phyloP scores from a whole-genome alignment of 1,140 invertebrate genomes.

The Drosophila santomea region DNA sequence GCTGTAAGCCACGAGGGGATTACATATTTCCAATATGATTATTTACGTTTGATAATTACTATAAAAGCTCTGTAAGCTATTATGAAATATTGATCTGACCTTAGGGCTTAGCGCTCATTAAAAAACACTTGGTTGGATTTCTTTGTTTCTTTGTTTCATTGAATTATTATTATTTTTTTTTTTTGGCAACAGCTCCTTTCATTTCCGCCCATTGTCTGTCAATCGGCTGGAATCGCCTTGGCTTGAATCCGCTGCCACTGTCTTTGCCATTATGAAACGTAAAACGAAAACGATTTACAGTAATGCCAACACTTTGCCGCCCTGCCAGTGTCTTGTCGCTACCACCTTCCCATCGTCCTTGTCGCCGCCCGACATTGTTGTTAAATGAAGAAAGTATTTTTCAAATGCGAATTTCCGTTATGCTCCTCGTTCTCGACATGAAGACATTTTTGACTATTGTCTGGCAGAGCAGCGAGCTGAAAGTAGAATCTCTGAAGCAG shows the following conservation, averaged over 20 bases:
- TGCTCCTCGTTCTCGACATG: constrained; percentile 76
- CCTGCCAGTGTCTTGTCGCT: constrained; percentile 30
- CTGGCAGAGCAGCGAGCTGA: constrained; percentile 44
- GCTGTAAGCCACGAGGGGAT: constrained; percentile 8
- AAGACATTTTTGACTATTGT: constrained; percentile 83
- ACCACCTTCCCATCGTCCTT: neutral
- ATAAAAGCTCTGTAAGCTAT: neutral
- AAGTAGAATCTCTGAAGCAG: constrained; percentile 45
- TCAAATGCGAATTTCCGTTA: constrained; percentile 83
- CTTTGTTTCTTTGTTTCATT: constrained; percentile 11
- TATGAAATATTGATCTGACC: constrained; percentile 30
- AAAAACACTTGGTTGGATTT: constrained; percentile 24
- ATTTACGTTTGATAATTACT: constrained; percentile 26
- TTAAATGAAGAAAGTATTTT: constrained; percentile 83
- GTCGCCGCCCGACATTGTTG: constrained; percentile 68
- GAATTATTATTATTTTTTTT: too few relatives aligned
- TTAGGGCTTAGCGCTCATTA: constrained; percentile 20
- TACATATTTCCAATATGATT: constrained; percentile 21
- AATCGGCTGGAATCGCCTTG: constrained; percentile 36
- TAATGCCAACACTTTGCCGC: constrained; percentile 81
- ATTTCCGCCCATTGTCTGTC: constrained; percentile 68
- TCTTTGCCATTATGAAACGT: constrained; percentile 79
- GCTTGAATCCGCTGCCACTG: constrained; percentile 32
- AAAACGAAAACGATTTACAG: constrained; percentile 82
- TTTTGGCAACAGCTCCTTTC: constrained; percentile 24